These are phyloP conservation scores for Arrhopalites spinosus DNA, from an alignment of 2,888 invertebrate genomes.

Conservation along the genomic window DNA sequence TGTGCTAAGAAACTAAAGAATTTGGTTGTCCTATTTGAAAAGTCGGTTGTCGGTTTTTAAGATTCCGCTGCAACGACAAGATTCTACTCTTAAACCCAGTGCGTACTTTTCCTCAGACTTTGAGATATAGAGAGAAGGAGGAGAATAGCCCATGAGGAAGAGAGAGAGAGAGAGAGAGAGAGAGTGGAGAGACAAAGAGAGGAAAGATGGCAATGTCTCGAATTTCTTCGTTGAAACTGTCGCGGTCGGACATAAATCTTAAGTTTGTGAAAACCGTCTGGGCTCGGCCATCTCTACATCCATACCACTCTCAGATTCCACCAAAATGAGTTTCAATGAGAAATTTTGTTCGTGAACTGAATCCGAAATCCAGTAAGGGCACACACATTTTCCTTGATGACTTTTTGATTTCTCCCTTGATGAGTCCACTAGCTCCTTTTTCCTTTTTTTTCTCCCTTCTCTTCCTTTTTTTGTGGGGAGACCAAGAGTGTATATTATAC, in stretches of 20 bases:
- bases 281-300: constrained; percentile 22
- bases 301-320: constrained; percentile 18
- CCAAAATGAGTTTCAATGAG: constrained; percentile 32
- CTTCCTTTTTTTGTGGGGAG: not conserved
- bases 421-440: constrained; percentile 20
- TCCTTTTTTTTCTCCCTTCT: not conserved
- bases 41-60: no score
- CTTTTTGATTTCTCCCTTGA: constrained; percentile 41
- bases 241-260: constrained; percentile 31
- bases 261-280: constrained; percentile 33
- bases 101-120: not conserved
- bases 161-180: constrained; percentile 3
- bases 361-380: constrained; percentile 28
- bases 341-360: constrained; percentile 39
- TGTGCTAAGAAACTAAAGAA: no score
- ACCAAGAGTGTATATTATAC: no score
- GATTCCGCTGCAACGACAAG: no score
- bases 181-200: constrained; percentile 10
- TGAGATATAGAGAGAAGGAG: constrained; percentile 1
- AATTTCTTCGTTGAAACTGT: constrained; percentile 28
- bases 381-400: constrained; percentile 41
- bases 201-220: constrained; percentile 30
- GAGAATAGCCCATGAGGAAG: not conserved
- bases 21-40: no score
- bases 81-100: not conserved